Evolutionary conservation across 2,113 vertebrate species (phyloP).

Genomic region (Thymallus thymallus): DNA sequence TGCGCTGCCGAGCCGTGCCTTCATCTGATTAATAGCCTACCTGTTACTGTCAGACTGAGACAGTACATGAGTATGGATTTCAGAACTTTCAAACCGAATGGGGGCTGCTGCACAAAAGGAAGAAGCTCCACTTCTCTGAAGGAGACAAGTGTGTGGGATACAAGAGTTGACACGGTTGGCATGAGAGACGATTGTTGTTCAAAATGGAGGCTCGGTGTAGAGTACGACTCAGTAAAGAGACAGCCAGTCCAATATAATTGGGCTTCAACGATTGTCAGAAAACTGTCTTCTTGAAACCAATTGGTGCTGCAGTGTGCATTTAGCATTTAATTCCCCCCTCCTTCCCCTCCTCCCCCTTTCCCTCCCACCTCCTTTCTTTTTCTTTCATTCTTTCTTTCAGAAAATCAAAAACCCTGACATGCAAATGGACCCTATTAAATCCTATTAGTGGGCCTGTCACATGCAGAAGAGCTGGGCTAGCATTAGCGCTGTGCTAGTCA

Average conservation of each 20-base stretch:
- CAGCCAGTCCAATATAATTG: constrained; percentile 5
- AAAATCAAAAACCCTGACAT: constrained; percentile 71
- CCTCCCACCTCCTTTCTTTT: constrained; percentile 43
- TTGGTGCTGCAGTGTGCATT: not conserved
- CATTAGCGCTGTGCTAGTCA: constrained; percentile 21
- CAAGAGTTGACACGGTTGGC: not conserved
- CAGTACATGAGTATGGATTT: not conserved
- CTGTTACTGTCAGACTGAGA: not conserved
- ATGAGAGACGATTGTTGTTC: not conserved
- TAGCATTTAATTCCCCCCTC: constrained; percentile 2
- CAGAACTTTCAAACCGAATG: not conserved
- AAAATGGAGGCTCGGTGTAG: not conserved
- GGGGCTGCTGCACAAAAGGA: not conserved
- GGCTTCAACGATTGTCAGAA: not conserved
- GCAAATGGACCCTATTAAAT: constrained; percentile 75
- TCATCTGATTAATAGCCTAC: not conserved
- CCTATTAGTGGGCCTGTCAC: constrained; percentile 70
- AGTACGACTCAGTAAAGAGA: not conserved
- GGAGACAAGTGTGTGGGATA: not conserved
- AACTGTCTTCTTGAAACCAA: constrained; percentile 7
- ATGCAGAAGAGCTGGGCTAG: constrained; percentile 44
- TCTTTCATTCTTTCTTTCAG: constrained; percentile 59
- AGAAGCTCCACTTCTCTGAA: not conserved
- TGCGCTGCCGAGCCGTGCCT: not conserved
- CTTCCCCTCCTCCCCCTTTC: not conserved